phyloP scores from a whole-genome alignment of 1,140 invertebrate genomes.

The Orchestia grillus region DNA sequence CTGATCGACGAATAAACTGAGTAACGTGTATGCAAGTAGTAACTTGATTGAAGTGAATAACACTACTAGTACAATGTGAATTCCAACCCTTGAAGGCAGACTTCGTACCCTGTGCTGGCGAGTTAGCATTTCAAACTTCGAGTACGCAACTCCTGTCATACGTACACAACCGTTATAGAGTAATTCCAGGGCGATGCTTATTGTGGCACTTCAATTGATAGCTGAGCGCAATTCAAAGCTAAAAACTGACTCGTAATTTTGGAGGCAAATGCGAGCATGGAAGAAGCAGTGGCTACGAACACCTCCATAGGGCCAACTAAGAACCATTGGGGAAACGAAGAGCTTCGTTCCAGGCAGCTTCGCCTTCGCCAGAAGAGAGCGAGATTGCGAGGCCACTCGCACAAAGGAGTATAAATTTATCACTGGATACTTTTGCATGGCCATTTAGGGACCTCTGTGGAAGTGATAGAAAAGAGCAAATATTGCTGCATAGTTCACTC shows the following conservation, averaged over 20 bases:
- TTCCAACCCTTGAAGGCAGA: background rate
- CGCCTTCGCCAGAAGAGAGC: background rate
- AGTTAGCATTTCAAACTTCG: background rate
- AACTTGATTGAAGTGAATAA: background rate
- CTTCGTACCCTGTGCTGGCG: background rate
- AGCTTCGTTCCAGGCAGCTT: background rate
- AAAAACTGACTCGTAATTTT: background rate
- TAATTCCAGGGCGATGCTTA: background rate
- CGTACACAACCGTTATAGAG: background rate
- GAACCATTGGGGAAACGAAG: background rate
- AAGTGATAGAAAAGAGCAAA: background rate
- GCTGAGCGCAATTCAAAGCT: background rate
- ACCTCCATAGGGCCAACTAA: background rate
- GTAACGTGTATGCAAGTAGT: background rate
- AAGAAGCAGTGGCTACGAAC: background rate
- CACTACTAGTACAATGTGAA: background rate
- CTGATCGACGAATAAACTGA: background rate
- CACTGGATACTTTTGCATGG: background rate
- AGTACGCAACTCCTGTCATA: background rate
- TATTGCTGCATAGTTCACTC: background rate
- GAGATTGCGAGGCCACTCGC: background rate
- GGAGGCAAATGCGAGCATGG: background rate
- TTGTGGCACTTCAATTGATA: background rate
- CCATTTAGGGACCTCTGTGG: background rate
- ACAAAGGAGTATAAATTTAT: background rate